These are phyloP conservation scores for Emys orbicularis DNA, from an alignment of 2,797 vertebrate genomes.

Conservation along the genomic window DNA sequence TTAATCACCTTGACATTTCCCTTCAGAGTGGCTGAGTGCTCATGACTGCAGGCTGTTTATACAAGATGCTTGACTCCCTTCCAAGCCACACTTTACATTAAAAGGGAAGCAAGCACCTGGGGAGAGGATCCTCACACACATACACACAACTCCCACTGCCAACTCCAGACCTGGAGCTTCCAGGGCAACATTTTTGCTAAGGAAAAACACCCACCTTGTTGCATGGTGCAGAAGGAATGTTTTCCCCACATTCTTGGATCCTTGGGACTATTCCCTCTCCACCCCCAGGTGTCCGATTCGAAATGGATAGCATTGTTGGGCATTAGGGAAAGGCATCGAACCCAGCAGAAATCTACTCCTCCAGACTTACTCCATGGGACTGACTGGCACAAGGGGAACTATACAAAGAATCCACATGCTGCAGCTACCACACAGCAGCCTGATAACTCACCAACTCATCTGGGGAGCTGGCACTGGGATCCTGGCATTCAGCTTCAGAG, in stretches of 20 bases:
- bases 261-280: not conserved
- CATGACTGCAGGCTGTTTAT: slow-evolving; percentile 33
- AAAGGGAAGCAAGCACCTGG: slow-evolving; percentile 2
- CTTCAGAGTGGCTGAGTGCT: not conserved
- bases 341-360: not conserved
- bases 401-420: not conserved
- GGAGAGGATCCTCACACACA: not conserved
- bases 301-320: not conserved
- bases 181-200: not conserved
- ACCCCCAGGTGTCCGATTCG: not conserved
- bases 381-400: not conserved
- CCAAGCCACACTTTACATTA: not conserved
- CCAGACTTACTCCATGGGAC: accelerated
- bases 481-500: not conserved
- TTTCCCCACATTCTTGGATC: not conserved
- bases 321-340: accelerated
- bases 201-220: not conserved
- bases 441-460: not conserved
- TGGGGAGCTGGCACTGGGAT: not conserved
- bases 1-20: not conserved
- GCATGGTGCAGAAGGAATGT: not conserved
- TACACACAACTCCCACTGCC: not conserved
- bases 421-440: not conserved
- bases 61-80: slow-evolving; percentile 6
- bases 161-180: not conserved